Evolutionary conservation across 2,888 invertebrate genomes (phyloP), one percentile per base, ranked within the genome.

Genomic region (Drosophila barbarae): DNA sequence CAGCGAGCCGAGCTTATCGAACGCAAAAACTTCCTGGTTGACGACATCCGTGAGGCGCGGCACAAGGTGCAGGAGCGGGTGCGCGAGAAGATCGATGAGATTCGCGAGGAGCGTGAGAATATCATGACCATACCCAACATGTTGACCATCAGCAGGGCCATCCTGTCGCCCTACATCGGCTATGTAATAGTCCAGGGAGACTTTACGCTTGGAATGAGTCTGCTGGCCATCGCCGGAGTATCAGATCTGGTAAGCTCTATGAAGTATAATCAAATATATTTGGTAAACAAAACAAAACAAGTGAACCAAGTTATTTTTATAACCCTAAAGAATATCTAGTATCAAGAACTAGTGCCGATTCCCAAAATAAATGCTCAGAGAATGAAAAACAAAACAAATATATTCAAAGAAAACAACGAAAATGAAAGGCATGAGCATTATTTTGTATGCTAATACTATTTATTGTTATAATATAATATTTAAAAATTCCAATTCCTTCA

Each of bases 81-180:
- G 75, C 94, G 94, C 86, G 93, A 93, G 88, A 93, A 94, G 74
- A 93, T 95, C 69, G 95, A 94, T 90, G 94, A 88, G 71, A 88
- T 89, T 13, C 84, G 79, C 8, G 88, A 88, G 60, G 89, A 88
- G 56, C 92, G 91, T 75, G 98, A 98, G 91, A 97, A 98, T 89
- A 93, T 98, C 41, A 94, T 95, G 88, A 99, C 99, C 0, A 92
- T 99, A 77, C 99, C 99, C 12, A 99, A 99, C 90, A 90, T 96
- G 49, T 90, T 99, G 54, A 98, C 98, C 86, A 90, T 96, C 9
- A 91, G 94, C 23, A 92, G 99, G 81, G 98, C 98, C 80, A 90
- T 92, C 8, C 90, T 96, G 77, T 95, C 98, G 1, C 99, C 99
- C 1, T 94, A 95, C 85, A 91, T 99, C 70, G 97, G 97, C 26